Conservation (phyloP, 1,140 invertebrate genomes). For the Holotrichia oblita region DNA sequence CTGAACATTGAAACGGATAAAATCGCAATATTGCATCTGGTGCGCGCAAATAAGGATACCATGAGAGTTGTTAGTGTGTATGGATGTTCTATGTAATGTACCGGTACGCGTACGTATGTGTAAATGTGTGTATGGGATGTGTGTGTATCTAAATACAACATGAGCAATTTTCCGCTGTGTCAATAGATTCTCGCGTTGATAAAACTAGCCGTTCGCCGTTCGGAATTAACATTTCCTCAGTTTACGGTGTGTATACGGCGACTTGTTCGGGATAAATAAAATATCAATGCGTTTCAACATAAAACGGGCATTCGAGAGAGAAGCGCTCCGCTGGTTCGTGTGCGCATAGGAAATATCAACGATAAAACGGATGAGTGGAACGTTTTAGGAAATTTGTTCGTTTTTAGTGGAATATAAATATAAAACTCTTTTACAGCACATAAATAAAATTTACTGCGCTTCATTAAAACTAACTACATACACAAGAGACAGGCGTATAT, state of each 20-base stretch:
- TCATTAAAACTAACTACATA: slow-evolving; percentile 38
- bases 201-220: slow-evolving; percentile 30
- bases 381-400: slow-evolving; percentile 41
- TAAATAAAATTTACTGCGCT: slow-evolving; percentile 40
- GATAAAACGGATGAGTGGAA: slow-evolving; percentile 37
- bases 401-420: slow-evolving; percentile 40
- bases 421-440: slow-evolving; percentile 39
- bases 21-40: slow-evolving; percentile 33
- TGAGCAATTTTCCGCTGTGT: slow-evolving; percentile 34
- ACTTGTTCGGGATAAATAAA: slow-evolving; percentile 36
- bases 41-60: slow-evolving; percentile 35
- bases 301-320: slow-evolving; percentile 30
- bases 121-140: neutral
- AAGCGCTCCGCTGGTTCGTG: slow-evolving; percentile 9
- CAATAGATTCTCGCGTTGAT: slow-evolving; percentile 36
- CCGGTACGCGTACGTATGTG: neutral
- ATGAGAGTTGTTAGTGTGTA: neutral
- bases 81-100: slow-evolving; percentile 1
- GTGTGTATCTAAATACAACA: slow-evolving; percentile 25
- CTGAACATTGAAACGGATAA: slow-evolving; percentile 33
- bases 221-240: slow-evolving; percentile 34
- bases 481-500: slow-evolving; percentile 21
- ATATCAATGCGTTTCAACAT: slow-evolving; percentile 35
- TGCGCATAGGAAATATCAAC: slow-evolving; percentile 37
- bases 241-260: slow-evolving; percentile 32